Percentiles rank a stretch among this genome's conserved stretches.
Conservation (phyloP, 2,797 vertebrate genomes). For the Florisuga fusca region DNA sequence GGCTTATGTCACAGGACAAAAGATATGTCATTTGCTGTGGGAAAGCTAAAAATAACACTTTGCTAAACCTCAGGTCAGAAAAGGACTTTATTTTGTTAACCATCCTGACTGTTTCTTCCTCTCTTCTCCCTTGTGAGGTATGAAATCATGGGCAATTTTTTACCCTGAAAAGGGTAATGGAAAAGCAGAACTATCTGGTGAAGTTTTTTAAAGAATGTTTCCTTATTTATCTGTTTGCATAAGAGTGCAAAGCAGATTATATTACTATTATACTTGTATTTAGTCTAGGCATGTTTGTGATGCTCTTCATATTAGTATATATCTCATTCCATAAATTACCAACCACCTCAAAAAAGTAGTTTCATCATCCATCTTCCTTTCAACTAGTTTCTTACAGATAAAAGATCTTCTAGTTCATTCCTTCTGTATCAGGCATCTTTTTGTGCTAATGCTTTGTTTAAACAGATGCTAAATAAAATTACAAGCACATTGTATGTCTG, state of each 20-base stretch:
- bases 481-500: neutral
- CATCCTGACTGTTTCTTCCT: conserved; percentile 55
- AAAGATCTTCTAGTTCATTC: conserved; percentile 35
- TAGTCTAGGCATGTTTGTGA: conserved; percentile 22
- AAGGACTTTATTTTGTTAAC: conserved; percentile 64
- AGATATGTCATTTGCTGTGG: conserved; percentile 59
- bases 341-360: conserved; percentile 14
- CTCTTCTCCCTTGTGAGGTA: neutral
- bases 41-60: conserved; percentile 73
- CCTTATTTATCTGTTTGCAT: neutral
- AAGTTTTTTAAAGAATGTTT: neutral
- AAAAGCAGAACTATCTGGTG: neutral
- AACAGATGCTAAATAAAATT: conserved; percentile 53
- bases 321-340: conserved; percentile 10
- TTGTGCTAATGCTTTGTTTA: conserved; percentile 33
- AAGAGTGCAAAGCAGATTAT: neutral
- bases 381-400: conserved; percentile 54
- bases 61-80: conserved; percentile 64
- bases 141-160: neutral
- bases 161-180: neutral
- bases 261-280: conserved; percentile 26
- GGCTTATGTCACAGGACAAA: conserved; percentile 59
- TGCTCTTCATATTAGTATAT: neutral
- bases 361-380: conserved; percentile 40
- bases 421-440: conserved; percentile 37